phyloP scores from a whole-genome alignment of 2,797 vertebrate species.

The Iguana delicatissima region DNA sequence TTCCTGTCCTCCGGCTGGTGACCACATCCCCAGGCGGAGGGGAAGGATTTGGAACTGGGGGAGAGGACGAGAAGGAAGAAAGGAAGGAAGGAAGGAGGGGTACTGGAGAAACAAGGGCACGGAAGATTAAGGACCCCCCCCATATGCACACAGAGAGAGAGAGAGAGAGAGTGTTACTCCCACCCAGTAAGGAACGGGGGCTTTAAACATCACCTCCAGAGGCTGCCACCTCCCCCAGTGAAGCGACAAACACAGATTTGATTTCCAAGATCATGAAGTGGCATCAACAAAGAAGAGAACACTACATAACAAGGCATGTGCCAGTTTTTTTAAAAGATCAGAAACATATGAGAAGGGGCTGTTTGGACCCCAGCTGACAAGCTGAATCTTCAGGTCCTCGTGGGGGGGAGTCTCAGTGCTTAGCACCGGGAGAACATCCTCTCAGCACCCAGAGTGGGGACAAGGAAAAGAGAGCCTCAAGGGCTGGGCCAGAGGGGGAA shows the following conservation, averaged over 20 bases:
- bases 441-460: too few relatives aligned
- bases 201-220: background rate
- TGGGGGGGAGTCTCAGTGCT: too few relatives aligned
- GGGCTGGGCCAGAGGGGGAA: too few relatives aligned
- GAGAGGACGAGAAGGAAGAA: too few relatives aligned
- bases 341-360: background rate
- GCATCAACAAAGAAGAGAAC: background rate
- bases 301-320: too few relatives aligned
- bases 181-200: background rate
- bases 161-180: too few relatives aligned
- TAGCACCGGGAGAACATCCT: too few relatives aligned
- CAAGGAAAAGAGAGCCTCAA: too few relatives aligned
- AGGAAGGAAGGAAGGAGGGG: background rate
- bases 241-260: background rate
- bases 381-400: background rate
- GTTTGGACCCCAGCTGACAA: background rate
- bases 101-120: background rate
- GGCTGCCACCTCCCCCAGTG: background rate
- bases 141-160: too few relatives aligned
- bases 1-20: conserved; percentile 51
- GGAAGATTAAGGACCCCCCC: background rate
- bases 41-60: background rate
- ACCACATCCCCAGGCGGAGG: conserved; percentile 32
- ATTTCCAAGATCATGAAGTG: background rate
- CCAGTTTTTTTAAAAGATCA: too few relatives aligned